Evolutionary conservation across 1,140 invertebrate species (phyloP), one percentile per base, ranked within the genome.

Genomic region (Helicoverpa zea): DNA sequence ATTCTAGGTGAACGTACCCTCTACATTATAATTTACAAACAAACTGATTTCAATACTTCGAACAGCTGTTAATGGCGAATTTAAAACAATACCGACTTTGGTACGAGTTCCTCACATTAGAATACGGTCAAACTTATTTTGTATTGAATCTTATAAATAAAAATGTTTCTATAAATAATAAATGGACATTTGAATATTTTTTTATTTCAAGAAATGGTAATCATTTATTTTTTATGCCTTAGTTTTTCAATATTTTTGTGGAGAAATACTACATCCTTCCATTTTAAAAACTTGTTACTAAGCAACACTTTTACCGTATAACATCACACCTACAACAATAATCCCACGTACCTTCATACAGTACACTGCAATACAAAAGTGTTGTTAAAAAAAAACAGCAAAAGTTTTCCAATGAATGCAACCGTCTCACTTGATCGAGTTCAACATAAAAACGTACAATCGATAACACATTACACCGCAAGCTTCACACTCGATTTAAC

Each of bases 401-500:
- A 70, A 72, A 51, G 66, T 16, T 30, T 49, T 72, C 23, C 49
- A 72, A 72, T 52, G 68, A 63, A 77, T 52, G 59, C 74, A 52
- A 64, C 35, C 59, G 59, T 52, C n/a, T 52, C 74, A 64, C 74
- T 77, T 35, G 74, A 79, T 79, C 51, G 63, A 68, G 51, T 4
- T 49, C 10, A 35, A 47, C n/a, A 52, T 56, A 56, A 68, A 68
- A 52, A 68, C 64, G 51, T 30, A 49, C 51, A 49, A 64, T 52
- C 59, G 58, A 77, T 77, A 75, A 64, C 74, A 77, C 74, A 76
- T 76, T 64, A 76, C 74, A 78, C 76, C 76, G 63, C 75, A 66
- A 64, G 75, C 63, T 79, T 79, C 63, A 79, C 76, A 79, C 59
- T 79, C 76, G 76, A 63, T 79, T 79, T 43, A 70, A 68, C 76